Evolutionary conservation across 2,797 vertebrate species (phyloP).

Genomic region (Rhincodon typus): DNA sequence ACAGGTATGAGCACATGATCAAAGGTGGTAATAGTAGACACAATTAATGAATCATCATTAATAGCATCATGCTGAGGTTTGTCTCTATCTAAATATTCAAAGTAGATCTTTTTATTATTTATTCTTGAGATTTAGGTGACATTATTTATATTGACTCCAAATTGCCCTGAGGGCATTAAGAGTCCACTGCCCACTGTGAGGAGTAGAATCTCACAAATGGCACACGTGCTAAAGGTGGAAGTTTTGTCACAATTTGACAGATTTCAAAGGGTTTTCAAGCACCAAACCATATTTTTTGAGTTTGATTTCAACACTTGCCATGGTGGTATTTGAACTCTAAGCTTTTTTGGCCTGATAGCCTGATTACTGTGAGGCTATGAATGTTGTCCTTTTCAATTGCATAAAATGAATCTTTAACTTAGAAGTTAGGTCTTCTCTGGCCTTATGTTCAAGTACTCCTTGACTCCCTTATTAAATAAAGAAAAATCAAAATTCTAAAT

Average conservation of each 20-base stretch:
- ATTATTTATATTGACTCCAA: neutral
- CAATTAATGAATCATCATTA: neutral
- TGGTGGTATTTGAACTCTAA: neutral
- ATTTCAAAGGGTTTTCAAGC: neutral
- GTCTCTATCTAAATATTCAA: neutral
- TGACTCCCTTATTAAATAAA: neutral
- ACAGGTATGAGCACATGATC: conserved; percentile 62
- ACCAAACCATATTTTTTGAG: neutral
- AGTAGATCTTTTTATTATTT: neutral
- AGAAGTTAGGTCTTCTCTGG: neutral
- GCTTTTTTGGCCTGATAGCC: neutral
- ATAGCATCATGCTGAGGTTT: neutral
- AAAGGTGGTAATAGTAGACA: neutral
- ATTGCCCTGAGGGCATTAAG: neutral
- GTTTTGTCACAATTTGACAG: neutral
- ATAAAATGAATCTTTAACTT: neutral
- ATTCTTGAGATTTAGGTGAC: neutral
- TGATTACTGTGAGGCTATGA: neutral
- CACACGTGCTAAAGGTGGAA: neutral
- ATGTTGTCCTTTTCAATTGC: neutral
- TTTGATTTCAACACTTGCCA: neutral
- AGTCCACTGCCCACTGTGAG: neutral
- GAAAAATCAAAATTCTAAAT: neutral
- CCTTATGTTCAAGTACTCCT: neutral
- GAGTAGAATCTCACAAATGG: neutral